Evolutionary conservation across 2,888 invertebrate species (phyloP), one percentile per base, ranked within the genome.

Genomic region (Melinopterus prodromus): DNA sequence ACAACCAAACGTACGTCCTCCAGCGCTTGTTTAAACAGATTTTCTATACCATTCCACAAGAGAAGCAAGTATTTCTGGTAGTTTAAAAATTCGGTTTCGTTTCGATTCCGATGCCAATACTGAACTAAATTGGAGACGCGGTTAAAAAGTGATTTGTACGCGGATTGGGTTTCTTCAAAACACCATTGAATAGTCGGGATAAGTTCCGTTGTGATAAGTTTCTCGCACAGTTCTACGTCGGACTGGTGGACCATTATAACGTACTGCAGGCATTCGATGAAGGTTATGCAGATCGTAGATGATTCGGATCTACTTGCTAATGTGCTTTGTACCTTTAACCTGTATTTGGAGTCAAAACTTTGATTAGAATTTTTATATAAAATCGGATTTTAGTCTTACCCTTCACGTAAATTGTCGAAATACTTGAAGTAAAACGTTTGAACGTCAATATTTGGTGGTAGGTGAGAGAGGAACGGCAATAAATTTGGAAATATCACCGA

Each of bases 251-350:
- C 89, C 76, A 92, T 87, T 78, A 93, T 88, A 12, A 92, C 87
- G 85, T 92, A 95, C 76, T 92, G 93, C 16, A 96, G 87, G 86
- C 97, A 97, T 87, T 97, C 97, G 16, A 94, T 91, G 84, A 94
- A 93, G 1, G 95, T 92, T 72, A 91, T 91, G 26, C 93, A 91
- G 85, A 96, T 92, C 0, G 93, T 92, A 74, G 92, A 90, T 16
- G 92, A 91, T 88, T 97, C 96, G 71, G 93, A 93, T 82, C 92
- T 92, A 72, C 94, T 95, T 69, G 90, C 90, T 77, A 92, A 87
- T 9, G 93, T 91, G 77, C 90, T 90, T 81, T 93, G 92, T 71
- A 91, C 90, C 77, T 91, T 91, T 81, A 95, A 90, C 69, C 95
- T 95, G 87, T 81, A 87, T 53, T 37, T 26, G 26, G 16, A 16